A percentile compares a stretch with the other conserved stretches of the same genome.
phyloP scores from a whole-genome alignment of 2,797 vertebrate species.

The Acanthurus leucopareius region DNA sequence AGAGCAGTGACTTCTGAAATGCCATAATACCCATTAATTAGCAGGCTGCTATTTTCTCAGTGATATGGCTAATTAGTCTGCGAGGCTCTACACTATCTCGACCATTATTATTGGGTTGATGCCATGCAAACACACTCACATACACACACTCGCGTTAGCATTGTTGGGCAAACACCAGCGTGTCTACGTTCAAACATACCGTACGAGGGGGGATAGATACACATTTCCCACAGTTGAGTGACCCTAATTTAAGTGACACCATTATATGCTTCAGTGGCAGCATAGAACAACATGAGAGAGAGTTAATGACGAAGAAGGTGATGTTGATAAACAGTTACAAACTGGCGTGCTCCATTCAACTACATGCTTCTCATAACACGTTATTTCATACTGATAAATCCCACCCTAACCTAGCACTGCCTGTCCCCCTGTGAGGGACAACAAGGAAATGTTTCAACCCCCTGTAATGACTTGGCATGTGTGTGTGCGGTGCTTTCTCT shows the following conservation, averaged over 20 bases:
- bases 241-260: constrained; percentile 92
- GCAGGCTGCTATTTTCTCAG: constrained; percentile 98
- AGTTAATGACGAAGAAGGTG: constrained; percentile 68
- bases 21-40: constrained; percentile 99
- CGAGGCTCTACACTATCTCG: constrained; percentile 90
- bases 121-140: constrained; percentile 83
- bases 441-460: constrained; percentile 53
- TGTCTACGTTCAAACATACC: constrained; percentile 42
- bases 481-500: constrained; percentile 28
- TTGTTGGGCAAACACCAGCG: constrained; percentile 51
- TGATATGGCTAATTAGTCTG: constrained; percentile 98
- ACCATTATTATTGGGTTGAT: constrained; percentile 94
- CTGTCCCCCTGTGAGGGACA: constrained; percentile 50
- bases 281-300: constrained; percentile 71
- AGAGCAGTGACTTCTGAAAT: constrained; percentile 97
- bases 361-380: constrained; percentile 39
- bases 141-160: constrained; percentile 23
- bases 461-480: constrained; percentile 70
- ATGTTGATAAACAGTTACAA: constrained; percentile 56
- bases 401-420: constrained; percentile 24
- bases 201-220: constrained; percentile 33
- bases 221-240: constrained; percentile 82
- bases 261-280: constrained; percentile 86
- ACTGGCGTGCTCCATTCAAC: constrained; percentile 32
- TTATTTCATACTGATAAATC: constrained; percentile 51